These are phyloP conservation scores for Calameuta filiformis DNA, from an alignment of 2,888 invertebrate genomes.

Conservation along the genomic window DNA sequence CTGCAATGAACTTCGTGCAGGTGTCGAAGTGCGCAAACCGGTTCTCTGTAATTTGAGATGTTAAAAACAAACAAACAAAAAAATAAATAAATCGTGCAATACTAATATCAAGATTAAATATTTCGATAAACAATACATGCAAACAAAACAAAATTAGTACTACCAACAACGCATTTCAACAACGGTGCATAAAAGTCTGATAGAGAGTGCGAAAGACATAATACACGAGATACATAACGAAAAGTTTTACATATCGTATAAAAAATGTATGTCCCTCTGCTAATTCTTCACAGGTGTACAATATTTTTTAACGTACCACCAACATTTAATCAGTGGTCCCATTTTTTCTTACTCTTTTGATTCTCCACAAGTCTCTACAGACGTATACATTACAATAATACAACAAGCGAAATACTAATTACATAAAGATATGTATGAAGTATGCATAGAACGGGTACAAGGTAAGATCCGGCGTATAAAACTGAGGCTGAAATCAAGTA, in stretches of 20 bases:
- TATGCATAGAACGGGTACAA: background rate
- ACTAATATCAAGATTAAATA: background rate
- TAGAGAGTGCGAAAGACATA: background rate
- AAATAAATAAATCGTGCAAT: slow-evolving; percentile 17
- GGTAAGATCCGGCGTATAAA: background rate
- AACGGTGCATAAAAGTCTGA: background rate
- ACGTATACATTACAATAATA: background rate
- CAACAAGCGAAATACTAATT: background rate
- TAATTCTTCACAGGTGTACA: background rate
- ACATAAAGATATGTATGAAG: background rate
- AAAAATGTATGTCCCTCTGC: background rate
- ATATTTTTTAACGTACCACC: background rate
- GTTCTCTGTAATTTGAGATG: slow-evolving; percentile 57
- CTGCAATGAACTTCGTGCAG: slow-evolving; percentile 59
- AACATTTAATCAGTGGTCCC: background rate
- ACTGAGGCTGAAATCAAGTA: background rate
- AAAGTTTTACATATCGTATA: background rate
- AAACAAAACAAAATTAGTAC: background rate
- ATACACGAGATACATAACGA: background rate
- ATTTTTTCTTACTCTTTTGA: background rate
- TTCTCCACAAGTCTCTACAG: background rate
- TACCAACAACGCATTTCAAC: background rate
- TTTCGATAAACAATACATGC: background rate
- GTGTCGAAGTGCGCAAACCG: slow-evolving; percentile 54
- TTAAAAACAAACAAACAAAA: slow-evolving; percentile 21